Percentiles rank a stretch among this genome's conserved stretches.
phyloP scores from a whole-genome alignment of 2,797 vertebrate genomes.

The Alectoris magna region DNA sequence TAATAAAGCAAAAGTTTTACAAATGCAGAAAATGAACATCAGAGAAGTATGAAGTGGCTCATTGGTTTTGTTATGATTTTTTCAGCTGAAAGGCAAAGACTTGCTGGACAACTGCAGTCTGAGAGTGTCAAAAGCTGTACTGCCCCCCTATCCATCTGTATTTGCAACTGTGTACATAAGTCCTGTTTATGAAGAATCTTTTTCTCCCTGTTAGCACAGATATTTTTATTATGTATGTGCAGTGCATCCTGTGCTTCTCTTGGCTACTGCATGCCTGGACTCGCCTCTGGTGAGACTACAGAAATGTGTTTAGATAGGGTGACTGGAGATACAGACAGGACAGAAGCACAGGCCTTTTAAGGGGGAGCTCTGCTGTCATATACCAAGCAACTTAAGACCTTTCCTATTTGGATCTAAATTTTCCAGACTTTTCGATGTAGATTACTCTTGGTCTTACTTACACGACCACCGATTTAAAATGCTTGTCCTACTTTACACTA shows the following conservation, averaged over 20 bases:
- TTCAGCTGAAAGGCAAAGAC: neutral
- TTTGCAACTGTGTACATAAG: neutral
- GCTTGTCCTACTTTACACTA: neutral
- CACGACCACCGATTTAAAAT: no score
- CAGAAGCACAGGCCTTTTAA: neutral
- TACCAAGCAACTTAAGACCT: neutral
- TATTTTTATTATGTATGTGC: neutral
- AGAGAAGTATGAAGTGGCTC: neutral
- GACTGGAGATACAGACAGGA: neutral
- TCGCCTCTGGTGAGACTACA: neutral
- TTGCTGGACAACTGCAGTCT: neutral
- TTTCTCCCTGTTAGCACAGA: neutral
- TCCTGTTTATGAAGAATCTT: neutral
- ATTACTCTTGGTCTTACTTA: neutral
- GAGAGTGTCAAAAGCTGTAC: neutral
- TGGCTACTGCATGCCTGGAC: neutral
- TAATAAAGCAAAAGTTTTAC: neutral
- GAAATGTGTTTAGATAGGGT: neutral
- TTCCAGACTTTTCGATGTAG: neutral
- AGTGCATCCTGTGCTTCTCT: neutral
- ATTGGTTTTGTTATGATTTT: neutral
- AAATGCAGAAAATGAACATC: neutral
- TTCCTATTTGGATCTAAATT: neutral
- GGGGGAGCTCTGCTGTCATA: neutral
- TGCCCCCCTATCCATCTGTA: neutral